Evolutionary conservation across 2,797 vertebrate species (phyloP).

Genomic region (Pagetopsis macropterus): DNA sequence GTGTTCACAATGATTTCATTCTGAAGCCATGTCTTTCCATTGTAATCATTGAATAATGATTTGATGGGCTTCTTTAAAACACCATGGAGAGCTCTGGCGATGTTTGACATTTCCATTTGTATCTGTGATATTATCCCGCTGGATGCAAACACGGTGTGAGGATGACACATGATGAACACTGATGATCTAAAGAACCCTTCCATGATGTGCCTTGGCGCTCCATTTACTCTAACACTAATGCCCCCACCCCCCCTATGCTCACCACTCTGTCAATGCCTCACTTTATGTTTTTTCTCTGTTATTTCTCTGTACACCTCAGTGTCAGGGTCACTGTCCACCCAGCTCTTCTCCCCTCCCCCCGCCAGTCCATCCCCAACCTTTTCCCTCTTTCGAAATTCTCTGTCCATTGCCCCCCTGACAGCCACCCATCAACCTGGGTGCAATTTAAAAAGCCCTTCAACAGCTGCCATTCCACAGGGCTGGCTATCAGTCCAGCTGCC

Average conservation of each 20-base stretch:
- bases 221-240: conserved; percentile 44
- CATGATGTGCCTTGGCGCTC: conserved; percentile 36
- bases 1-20: conserved; percentile 32
- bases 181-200: conserved; percentile 50
- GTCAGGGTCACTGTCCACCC: conserved; percentile 62
- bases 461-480: conserved; percentile 79
- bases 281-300: conserved; percentile 18
- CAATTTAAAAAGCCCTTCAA: conserved; percentile 84
- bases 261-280: not conserved
- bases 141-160: conserved; percentile 56
- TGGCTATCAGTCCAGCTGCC: conserved; percentile 82
- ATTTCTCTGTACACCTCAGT: conserved; percentile 37
- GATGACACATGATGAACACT: conserved; percentile 46
- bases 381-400: conserved; percentile 51
- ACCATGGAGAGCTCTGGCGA: conserved; percentile 6
- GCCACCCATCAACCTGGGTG: conserved; percentile 76
- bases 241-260: not conserved
- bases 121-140: conserved; percentile 54
- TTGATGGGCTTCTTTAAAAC: conserved; percentile 20
- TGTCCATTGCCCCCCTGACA: conserved; percentile 78
- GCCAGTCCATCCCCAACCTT: conserved; percentile 17
- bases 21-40: conserved; percentile 18
- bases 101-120: conserved; percentile 59
- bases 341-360: conserved; percentile 5
- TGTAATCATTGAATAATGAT: conserved; percentile 46